Percentiles rank a stretch among this genome's conserved stretches.
Conservation (phyloP, 1,140 invertebrate species). For the Drosophila nasuta region DNA sequence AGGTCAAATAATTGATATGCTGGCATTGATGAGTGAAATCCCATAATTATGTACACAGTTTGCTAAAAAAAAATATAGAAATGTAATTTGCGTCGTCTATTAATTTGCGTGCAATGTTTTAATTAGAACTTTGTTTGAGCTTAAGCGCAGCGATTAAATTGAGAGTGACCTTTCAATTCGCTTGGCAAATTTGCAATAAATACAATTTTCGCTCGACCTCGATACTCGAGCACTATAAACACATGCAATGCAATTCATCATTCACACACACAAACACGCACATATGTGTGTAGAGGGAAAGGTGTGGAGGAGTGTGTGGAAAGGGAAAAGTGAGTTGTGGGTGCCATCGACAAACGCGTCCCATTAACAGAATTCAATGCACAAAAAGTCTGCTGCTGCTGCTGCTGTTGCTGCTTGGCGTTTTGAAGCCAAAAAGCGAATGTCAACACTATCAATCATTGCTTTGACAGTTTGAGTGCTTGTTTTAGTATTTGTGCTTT, state of each 20-base stretch:
- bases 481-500: conserved; percentile 84
- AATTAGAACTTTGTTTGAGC: neutral
- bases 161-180: conserved; percentile 66
- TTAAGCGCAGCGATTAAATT: conserved; percentile 34
- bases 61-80: neutral
- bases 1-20: too few relatives aligned
- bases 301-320: neutral
- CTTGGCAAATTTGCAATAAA: conserved; percentile 65
- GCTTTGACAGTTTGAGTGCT: conserved; percentile 83
- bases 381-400: conserved; percentile 61
- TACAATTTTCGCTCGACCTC: conserved; percentile 57
- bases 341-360: conserved; percentile 60
- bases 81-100: too few relatives aligned
- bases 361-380: conserved; percentile 78
- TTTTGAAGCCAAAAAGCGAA: conserved; percentile 79
- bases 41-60: neutral
- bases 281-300: neutral
- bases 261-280: conserved; percentile 50
- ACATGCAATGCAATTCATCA: conserved; percentile 79
- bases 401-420: conserved; percentile 39
- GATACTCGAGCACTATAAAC: conserved; percentile 44
- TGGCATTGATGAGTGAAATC: too few relatives aligned
- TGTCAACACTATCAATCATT: conserved; percentile 83
- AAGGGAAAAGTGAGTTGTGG: conserved; percentile 10
- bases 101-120: neutral